Conservation (phyloP, 2,113 vertebrate species). For the Strix uralensis region DNA sequence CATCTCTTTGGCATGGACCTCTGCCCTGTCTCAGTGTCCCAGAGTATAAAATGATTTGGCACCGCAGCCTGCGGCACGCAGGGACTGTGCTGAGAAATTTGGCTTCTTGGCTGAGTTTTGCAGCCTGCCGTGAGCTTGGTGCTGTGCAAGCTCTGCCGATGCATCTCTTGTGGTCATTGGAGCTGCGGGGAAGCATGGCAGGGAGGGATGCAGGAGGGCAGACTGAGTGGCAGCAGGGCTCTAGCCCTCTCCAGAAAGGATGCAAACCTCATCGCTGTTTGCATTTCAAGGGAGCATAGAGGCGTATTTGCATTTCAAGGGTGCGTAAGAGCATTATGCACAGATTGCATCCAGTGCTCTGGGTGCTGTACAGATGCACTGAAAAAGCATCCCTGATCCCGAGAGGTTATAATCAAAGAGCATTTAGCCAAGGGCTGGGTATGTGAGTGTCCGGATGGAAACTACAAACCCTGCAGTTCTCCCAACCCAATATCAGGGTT, state of each 20-base stretch:
- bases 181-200: neutral
- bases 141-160: neutral
- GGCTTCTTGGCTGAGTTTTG: neutral
- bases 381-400: neutral
- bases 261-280: neutral
- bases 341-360: neutral
- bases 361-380: neutral
- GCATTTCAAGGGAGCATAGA: neutral
- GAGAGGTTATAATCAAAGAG: neutral
- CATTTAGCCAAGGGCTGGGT: neutral
- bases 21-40: neutral
- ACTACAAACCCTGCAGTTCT: neutral
- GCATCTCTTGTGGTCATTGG: fast-evolving
- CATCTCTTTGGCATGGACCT: neutral
- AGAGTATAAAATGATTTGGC: neutral
- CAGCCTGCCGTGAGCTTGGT: neutral
- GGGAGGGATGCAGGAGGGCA: neutral
- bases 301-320: neutral
- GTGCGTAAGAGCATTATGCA: fast-evolving
- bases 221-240: fast-evolving
- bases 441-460: neutral
- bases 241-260: neutral
- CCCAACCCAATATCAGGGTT: neutral
- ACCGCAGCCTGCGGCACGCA: neutral
- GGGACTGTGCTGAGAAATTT: neutral